Conservation (phyloP, 2,888 invertebrate species). For the Mimas tiliae region DNA sequence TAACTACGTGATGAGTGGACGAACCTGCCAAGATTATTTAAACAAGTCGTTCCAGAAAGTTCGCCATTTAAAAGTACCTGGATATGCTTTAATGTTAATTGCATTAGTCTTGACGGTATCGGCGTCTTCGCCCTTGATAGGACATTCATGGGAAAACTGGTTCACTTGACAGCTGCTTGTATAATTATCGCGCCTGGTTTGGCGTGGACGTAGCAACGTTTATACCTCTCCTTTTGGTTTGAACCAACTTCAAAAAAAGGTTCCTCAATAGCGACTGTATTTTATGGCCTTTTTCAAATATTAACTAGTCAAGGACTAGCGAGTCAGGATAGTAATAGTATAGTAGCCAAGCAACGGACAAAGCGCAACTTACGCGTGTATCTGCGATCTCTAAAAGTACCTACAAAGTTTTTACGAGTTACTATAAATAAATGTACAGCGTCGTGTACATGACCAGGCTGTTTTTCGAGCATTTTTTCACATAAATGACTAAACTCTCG, state of each 20-base stretch:
- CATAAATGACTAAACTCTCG: no score
- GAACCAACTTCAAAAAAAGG: background rate
- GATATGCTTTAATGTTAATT: constrained; percentile 1
- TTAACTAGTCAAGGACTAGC: no score
- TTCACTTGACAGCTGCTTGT: background rate
- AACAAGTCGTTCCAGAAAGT: constrained; percentile 4
- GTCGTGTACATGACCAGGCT: no score
- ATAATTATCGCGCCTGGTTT: background rate
- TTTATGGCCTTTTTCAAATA: no score
- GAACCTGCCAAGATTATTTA: constrained; percentile 1
- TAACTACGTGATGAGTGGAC: background rate
- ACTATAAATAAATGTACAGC: no score
- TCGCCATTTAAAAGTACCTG: background rate
- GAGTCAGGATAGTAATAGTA: no score
- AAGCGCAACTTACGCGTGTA: no score
- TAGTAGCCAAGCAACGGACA: no score
- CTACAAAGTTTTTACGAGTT: no score
- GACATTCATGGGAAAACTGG: constrained; percentile 5
- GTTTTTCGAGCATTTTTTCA: no score
- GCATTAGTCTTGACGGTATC: background rate
- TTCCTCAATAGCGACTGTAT: no score
- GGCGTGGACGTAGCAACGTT: background rate
- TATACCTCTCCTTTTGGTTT: background rate
- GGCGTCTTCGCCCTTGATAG: background rate
- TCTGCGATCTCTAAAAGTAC: no score